Percentiles rank a stretch among this genome's conserved stretches.
These are phyloP conservation scores for Montipora cactus DNA, from an alignment of 64 coral and sea anemone genomes.

Conservation along the genomic window DNA sequence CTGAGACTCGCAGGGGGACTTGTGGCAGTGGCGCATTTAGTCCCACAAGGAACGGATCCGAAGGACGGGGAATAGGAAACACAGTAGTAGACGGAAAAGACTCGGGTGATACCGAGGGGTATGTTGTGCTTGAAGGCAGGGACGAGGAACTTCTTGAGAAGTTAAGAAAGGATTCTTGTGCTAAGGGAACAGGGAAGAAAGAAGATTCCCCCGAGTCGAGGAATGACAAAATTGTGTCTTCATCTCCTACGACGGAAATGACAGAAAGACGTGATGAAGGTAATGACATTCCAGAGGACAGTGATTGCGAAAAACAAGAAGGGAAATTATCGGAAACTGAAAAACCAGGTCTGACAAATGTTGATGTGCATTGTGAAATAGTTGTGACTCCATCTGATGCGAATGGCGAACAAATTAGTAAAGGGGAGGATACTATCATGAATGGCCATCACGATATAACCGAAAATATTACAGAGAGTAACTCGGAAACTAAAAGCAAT, in stretches of 20 bases:
- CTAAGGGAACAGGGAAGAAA: slow-evolving; percentile 1
- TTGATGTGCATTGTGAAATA: neutral
- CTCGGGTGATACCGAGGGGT: slow-evolving; percentile 24
- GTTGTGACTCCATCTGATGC: neutral
- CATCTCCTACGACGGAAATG: neutral
- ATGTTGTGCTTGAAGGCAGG: slow-evolving; percentile 56
- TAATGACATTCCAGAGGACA: neutral
- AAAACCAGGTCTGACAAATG: neutral
- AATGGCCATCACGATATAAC: neutral
- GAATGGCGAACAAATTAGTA: neutral
- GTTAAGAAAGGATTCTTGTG: slow-evolving; percentile 17
- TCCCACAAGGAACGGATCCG: neutral
- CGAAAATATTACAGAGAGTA: neutral
- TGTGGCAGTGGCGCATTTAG: neutral
- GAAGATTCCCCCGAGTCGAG: slow-evolving; percentile 2
- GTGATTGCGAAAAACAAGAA: neutral
- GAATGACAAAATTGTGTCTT: neutral
- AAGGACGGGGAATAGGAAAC: neutral
- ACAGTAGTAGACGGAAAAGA: neutral
- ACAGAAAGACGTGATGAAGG: slow-evolving; percentile 28
- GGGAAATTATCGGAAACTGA: slow-evolving; percentile 20
- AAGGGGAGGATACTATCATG: neutral
- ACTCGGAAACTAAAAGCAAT: neutral
- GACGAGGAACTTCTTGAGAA: slow-evolving; percentile 74
- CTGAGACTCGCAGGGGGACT: neutral